Conservation (phyloP, 2,797 vertebrate species). For the Danionella dracula region DNA sequence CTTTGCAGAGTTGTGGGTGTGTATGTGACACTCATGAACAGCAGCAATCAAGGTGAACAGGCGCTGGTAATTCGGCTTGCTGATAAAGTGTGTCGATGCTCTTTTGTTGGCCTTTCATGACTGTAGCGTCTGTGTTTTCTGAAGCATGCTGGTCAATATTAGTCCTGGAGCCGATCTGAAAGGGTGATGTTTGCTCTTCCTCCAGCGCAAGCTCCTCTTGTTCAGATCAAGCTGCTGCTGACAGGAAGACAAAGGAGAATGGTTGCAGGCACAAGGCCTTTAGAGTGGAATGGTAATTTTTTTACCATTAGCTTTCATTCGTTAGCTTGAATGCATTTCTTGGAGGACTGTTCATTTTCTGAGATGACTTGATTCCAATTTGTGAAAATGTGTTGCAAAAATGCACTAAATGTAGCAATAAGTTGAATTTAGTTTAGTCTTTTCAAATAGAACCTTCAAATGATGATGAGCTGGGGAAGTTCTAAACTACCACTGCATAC, state of each 20-base stretch:
- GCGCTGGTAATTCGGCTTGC: constrained; percentile 58
- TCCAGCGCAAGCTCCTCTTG: constrained; percentile 14
- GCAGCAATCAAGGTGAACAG: constrained; percentile 54
- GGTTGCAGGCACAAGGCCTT: background rate
- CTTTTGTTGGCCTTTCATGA: constrained; percentile 60
- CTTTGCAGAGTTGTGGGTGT: background rate
- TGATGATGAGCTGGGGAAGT: too few species aligned
- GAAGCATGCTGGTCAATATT: constrained; percentile 67
- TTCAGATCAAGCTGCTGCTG: constrained; percentile 51
- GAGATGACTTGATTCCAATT: too few species aligned
- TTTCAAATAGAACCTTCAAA: too few species aligned
- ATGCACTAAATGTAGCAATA: too few species aligned
- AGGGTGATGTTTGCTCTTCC: constrained; percentile 51
- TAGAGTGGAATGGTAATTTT: background rate
- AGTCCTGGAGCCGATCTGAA: constrained; percentile 60
- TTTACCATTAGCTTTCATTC: background rate
- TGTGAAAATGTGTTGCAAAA: too few species aligned
- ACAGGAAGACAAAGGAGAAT: background rate
- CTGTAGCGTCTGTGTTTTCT: constrained; percentile 56
- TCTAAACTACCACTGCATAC: too few species aligned
- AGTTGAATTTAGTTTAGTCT: too few species aligned
- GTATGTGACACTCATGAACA: constrained; percentile 29
- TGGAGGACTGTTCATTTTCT: too few species aligned
- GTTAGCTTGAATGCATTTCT: too few species aligned
- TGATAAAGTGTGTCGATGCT: constrained; percentile 66